These are phyloP conservation scores for Vipera latastei DNA, from an alignment of 2,797 vertebrate species.

Conservation along the genomic window DNA sequence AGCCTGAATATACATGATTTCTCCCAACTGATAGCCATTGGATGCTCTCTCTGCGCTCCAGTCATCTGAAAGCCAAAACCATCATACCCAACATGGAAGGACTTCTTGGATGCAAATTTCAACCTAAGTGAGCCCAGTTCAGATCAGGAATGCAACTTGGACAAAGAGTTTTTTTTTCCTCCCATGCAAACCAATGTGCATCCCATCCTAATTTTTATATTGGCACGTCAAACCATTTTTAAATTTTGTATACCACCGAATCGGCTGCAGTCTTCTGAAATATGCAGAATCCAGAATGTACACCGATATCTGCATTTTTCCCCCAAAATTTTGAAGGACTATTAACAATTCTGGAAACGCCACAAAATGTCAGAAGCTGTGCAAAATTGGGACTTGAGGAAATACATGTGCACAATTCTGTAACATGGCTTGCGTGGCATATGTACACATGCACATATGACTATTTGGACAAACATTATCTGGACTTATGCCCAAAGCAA, in stretches of 20 bases:
- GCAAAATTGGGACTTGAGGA: background rate
- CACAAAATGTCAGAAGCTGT: background rate
- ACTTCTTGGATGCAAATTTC: background rate
- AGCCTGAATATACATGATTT: slow-evolving; percentile 50
- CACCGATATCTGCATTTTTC: background rate
- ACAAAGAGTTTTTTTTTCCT: background rate
- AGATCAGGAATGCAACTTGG: background rate
- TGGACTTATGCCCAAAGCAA: background rate
- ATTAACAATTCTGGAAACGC: background rate
- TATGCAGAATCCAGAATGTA: background rate
- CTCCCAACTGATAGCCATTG: slow-evolving; percentile 32
- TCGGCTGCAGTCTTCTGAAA: background rate
- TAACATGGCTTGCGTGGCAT: background rate
- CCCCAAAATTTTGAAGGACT: background rate
- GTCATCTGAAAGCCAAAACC: slow-evolving; percentile 37
- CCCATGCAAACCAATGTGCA: background rate
- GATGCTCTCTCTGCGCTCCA: slow-evolving; percentile 42
- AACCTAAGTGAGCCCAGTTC: background rate
- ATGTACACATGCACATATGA: background rate
- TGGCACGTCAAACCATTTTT: background rate
- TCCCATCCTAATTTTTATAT: background rate
- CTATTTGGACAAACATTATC: background rate
- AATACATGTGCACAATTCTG: background rate
- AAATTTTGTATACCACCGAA: background rate
- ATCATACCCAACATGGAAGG: background rate